These are phyloP conservation scores for Epinotia brunnichana DNA, from an alignment of 2,888 invertebrate genomes.

Conservation along the genomic window DNA sequence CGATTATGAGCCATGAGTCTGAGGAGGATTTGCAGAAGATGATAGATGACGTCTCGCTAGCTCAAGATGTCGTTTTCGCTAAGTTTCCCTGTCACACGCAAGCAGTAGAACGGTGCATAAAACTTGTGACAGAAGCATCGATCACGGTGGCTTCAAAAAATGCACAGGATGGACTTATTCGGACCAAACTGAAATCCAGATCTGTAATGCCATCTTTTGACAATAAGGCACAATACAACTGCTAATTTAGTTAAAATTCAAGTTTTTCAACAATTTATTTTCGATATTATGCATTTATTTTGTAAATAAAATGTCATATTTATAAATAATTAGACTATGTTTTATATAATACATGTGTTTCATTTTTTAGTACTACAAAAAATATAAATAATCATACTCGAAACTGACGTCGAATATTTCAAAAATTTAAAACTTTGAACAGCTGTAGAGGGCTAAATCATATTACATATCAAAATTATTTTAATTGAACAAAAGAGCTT, in stretches of 20 bases:
- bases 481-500: background rate
- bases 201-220: constrained; percentile 14
- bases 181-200: constrained; percentile 7
- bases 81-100: constrained; percentile 45
- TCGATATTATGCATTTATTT: background rate
- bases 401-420: background rate
- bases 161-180: constrained; percentile 18
- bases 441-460: background rate
- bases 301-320: constrained; percentile 5
- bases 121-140: constrained; percentile 46
- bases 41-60: constrained; percentile 1
- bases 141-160: constrained; percentile 22
- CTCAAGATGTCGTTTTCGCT: constrained; percentile 17
- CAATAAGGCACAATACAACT: constrained; percentile 24
- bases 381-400: background rate
- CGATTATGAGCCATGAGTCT: constrained; percentile 15
- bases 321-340: background rate
- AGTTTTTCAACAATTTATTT: constrained; percentile 4
- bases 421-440: background rate
- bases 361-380: background rate
- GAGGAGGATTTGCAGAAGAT: background rate
- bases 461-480: background rate
- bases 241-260: constrained; percentile 9
- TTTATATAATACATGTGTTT: background rate
- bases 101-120: constrained; percentile 44